These are phyloP conservation scores for Brachyhypopomus occidentalis DNA, from an alignment of 2,113 vertebrate genomes.

Conservation along the genomic window DNA sequence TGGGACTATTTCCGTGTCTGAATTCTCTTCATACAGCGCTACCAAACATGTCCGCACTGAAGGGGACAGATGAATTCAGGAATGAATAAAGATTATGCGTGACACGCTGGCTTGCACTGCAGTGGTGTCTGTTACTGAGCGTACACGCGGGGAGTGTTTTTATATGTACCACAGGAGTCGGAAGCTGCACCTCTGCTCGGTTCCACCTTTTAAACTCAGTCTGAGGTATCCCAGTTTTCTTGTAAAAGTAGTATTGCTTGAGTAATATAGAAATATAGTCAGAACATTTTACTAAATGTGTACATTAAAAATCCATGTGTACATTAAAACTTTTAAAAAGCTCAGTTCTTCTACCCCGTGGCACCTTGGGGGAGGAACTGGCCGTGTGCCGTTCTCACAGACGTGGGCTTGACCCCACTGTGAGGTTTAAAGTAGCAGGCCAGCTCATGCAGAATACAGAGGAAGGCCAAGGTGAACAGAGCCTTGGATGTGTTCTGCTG, in stretches of 20 bases:
- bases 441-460: slow-evolving; percentile 57
- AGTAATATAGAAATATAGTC: slow-evolving; percentile 31
- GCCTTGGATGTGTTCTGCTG: slow-evolving; percentile 46
- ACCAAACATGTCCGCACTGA: too few relatives aligned
- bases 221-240: slow-evolving; percentile 20
- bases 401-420: slow-evolving; percentile 70
- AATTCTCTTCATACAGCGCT: too few relatives aligned
- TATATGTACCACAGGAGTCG: neutral
- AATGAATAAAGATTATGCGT: too few relatives aligned
- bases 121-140: too few relatives aligned
- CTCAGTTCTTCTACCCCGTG: slow-evolving; percentile 61
- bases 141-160: neutral
- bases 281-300: slow-evolving; percentile 51
- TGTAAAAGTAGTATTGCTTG: slow-evolving; percentile 27
- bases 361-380: slow-evolving; percentile 61
- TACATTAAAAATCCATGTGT: slow-evolving; percentile 24
- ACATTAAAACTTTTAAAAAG: slow-evolving; percentile 33
- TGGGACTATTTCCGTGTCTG: too few relatives aligned
- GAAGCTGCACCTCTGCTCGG: neutral
- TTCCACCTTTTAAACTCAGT: slow-evolving; percentile 22
- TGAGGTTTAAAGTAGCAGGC: slow-evolving; percentile 73
- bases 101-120: neutral
- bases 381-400: slow-evolving; percentile 72
- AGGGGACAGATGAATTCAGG: too few relatives aligned
- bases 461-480: slow-evolving; percentile 31